Evolutionary conservation across 2,888 invertebrate genomes (phyloP).

Genomic region (Branchellion lobata): DNA sequence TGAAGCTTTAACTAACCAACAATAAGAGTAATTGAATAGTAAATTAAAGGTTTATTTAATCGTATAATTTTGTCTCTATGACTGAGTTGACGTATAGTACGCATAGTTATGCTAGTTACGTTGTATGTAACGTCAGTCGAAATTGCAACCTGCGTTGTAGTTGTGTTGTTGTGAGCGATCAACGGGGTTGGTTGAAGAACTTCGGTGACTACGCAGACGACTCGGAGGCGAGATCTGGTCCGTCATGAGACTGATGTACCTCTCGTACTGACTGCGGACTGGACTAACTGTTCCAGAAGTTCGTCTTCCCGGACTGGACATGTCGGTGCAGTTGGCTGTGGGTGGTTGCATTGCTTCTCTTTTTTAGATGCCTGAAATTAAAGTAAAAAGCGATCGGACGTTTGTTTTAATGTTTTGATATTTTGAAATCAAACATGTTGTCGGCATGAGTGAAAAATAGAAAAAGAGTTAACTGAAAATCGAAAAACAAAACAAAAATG

Average conservation of each 20-base stretch:
- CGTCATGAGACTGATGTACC: background rate
- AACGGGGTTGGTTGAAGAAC: conserved; percentile 24
- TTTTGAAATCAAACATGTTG: background rate
- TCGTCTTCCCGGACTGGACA: background rate
- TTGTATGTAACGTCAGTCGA: background rate
- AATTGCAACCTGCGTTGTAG: background rate
- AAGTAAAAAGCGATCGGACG: background rate
- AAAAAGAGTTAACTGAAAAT: background rate
- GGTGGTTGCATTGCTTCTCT: background rate
- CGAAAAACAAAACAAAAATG: background rate
- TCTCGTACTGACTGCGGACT: background rate
- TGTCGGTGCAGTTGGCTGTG: background rate
- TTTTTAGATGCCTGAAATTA: background rate
- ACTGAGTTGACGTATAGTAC: too few relatives aligned
- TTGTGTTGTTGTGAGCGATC: background rate
- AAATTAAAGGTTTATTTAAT: too few relatives aligned
- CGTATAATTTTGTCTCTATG: too few relatives aligned
- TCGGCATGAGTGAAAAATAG: background rate
- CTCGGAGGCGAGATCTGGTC: conserved; percentile 5
- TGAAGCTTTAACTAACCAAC: too few relatives aligned
- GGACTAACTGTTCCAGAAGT: background rate
- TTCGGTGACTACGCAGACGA: conserved; percentile 20
- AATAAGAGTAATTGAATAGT: too few relatives aligned
- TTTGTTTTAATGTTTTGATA: background rate
- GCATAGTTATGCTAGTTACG: background rate